Conservation (phyloP, 2,113 vertebrate genomes). For the Prolemur simus region DNA sequence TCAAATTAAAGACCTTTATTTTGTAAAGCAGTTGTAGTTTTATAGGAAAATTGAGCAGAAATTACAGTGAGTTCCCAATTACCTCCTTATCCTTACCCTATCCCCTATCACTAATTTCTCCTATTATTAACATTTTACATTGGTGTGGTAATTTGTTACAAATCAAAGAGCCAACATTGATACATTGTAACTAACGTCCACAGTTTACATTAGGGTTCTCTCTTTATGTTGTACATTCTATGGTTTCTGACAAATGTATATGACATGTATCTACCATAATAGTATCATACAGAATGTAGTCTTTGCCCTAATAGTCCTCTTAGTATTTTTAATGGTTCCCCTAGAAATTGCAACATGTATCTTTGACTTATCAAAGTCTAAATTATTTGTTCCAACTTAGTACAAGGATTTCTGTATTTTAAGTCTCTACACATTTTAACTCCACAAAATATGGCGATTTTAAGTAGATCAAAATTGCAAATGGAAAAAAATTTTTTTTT, state of each 20-base stretch:
- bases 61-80: background rate
- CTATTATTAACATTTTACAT: background rate
- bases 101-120: background rate
- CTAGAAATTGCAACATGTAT: background rate
- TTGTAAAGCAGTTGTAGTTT: constrained; percentile 10
- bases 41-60: background rate
- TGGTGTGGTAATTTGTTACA: background rate
- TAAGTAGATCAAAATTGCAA: constrained; percentile 29
- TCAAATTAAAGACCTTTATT: background rate
- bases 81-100: background rate
- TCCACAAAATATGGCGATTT: background rate
- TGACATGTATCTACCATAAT: background rate
- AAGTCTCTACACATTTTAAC: constrained; percentile 2
- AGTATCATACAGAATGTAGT: background rate
- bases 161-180: background rate
- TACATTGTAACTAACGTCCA: background rate
- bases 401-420: background rate
- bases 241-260: background rate
- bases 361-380: background rate
- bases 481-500: constrained; percentile 50
- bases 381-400: constrained; percentile 13
- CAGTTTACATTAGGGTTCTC: background rate
- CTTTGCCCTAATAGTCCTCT: background rate
- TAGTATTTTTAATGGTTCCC: background rate
- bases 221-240: background rate